These are phyloP conservation scores for Tetranychus cinnabarinus DNA, from an alignment of 1,140 invertebrate genomes.

Conservation along the genomic window DNA sequence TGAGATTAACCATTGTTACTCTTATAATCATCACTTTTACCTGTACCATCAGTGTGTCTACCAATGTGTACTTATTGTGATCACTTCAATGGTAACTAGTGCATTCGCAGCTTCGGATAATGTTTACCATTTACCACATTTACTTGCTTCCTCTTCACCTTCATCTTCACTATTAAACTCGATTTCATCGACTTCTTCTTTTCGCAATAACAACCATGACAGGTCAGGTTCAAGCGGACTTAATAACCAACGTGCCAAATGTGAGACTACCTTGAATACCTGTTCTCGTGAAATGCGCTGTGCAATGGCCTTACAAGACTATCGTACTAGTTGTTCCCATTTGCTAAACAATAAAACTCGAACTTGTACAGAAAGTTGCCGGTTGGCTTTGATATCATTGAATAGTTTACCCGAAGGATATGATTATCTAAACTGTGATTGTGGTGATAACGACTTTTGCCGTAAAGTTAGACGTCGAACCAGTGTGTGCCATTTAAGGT, in stretches of 20 bases:
- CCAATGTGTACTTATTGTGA: no score
- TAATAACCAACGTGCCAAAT: not conserved
- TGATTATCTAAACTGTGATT: constrained; percentile 5
- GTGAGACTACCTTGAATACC: not conserved
- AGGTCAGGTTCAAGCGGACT: no score
- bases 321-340: constrained; percentile 1
- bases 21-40: no score
- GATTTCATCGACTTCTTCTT: no score
- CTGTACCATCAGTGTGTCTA: no score
- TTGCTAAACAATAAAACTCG: not conserved
- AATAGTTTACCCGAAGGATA: not conserved
- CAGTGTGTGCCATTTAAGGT: not conserved
- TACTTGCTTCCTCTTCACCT: no score
- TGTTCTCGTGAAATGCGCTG: not conserved
- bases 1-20: no score
- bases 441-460: constrained; percentile 3
- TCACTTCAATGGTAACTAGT: no score
- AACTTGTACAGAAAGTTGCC: constrained; percentile 3
- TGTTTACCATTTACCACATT: no score
- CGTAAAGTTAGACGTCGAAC: not conserved
- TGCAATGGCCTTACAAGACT: constrained; percentile 2
- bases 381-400: not conserved
- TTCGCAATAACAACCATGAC: no score
- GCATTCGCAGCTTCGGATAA: no score
- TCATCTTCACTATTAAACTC: no score